Conservation (phyloP, 2,888 invertebrate species). For the Drosophila greeni region DNA sequence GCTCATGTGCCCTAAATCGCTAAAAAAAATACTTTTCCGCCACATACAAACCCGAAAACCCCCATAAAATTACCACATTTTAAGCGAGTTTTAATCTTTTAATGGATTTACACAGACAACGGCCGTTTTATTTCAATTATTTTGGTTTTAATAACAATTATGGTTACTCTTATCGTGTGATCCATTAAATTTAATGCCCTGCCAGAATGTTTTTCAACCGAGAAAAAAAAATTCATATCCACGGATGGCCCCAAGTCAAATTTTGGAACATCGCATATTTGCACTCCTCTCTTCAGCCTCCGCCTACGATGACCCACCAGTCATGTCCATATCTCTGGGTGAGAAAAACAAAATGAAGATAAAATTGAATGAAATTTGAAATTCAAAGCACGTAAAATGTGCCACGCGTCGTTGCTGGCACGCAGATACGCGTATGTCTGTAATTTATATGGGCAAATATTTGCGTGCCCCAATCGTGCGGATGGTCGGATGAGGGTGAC, state of each 20-base stretch:
- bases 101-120: background rate
- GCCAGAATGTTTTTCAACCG: background rate
- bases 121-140: conserved; percentile 25
- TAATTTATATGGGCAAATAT: conserved; percentile 69
- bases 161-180: conserved; percentile 12
- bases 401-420: conserved; percentile 44
- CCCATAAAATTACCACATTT: background rate
- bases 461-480: conserved; percentile 43
- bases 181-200: conserved; percentile 31
- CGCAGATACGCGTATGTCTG: conserved; percentile 51
- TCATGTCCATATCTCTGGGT: conserved; percentile 30
- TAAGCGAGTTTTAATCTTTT: conserved; percentile 1
- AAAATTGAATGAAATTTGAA: conserved; percentile 42
- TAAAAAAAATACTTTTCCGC: background rate
- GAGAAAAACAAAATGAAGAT: conserved; percentile 18
- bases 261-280: conserved; percentile 26
- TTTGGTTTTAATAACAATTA: conserved; percentile 15
- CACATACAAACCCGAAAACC: too few relatives aligned
- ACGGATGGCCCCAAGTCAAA: conserved; percentile 11
- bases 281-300: background rate
- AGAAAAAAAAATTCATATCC: conserved; percentile 17
- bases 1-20: background rate
- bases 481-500: background rate
- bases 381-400: conserved; percentile 56
- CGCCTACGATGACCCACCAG: conserved; percentile 16